Conservation (phyloP, 1,140 invertebrate genomes). For the Trichonephila clavata region DNA sequence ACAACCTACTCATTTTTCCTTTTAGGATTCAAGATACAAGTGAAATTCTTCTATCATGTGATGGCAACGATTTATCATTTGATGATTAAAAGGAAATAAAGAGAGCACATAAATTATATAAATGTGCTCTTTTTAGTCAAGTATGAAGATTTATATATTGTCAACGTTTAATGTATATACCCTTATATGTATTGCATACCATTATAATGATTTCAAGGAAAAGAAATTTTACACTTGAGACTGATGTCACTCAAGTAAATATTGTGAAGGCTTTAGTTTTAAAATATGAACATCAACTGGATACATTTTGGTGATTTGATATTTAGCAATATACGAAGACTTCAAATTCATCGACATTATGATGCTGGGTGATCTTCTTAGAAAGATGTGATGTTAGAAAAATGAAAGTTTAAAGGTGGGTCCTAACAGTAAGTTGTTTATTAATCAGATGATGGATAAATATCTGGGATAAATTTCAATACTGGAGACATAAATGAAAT, state of each 20-base stretch:
- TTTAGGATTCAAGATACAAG: background rate
- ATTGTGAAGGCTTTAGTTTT: background rate
- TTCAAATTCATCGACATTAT: background rate
- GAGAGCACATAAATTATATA: too few species aligned
- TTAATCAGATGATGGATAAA: too few species aligned
- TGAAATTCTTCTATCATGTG: background rate
- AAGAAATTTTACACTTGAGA: background rate
- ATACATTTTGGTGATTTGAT: conserved; percentile 40
- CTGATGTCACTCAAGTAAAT: background rate
- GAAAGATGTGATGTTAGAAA: background rate
- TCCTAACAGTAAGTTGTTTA: background rate
- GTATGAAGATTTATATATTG: background rate
- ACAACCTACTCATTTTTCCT: background rate
- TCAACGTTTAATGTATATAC: background rate
- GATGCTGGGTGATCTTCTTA: conserved; percentile 18
- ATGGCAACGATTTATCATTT: background rate
- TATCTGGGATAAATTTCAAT: too few species aligned
- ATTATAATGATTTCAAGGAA: background rate
- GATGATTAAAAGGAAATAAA: too few species aligned
- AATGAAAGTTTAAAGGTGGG: background rate
- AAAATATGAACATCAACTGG: conserved; percentile 47
- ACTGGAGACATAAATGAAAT: too few species aligned
- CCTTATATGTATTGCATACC: background rate
- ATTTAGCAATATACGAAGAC: background rate
- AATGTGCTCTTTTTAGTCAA: background rate